Conservation (phyloP, 2,113 vertebrate species). For the Bambusicola thoracicus region DNA sequence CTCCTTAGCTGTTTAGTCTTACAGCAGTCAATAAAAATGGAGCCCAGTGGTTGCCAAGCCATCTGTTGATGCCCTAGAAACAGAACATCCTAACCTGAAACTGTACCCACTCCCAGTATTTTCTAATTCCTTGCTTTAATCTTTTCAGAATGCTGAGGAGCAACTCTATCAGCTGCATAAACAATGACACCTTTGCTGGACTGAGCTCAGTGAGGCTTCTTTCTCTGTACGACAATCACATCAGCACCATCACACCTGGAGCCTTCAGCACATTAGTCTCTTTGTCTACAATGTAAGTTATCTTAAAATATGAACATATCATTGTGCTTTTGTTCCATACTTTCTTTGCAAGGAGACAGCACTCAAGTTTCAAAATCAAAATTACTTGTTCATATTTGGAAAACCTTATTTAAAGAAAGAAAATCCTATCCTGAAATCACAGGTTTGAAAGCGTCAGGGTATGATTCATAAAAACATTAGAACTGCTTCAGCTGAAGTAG, state of each 20-base stretch:
- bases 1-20: not conserved
- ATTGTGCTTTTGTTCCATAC: not conserved
- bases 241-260: slow-evolving; percentile 92
- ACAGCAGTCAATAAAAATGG: not conserved
- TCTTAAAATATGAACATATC: no score
- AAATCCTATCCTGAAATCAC: not conserved
- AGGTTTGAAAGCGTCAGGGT: not conserved
- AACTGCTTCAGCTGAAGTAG: not conserved
- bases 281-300: slow-evolving; percentile 95
- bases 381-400: not conserved
- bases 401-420: not conserved
- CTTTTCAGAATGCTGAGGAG: slow-evolving; percentile 92
- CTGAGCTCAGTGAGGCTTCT: slow-evolving; percentile 94
- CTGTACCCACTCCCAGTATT: not conserved
- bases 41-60: not conserved
- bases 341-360: not conserved
- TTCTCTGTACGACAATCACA: slow-evolving; percentile 96
- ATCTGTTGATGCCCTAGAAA: not conserved
- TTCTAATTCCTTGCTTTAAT: slow-evolving; percentile 35
- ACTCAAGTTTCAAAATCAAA: not conserved
- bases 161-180: slow-evolving; percentile 94
- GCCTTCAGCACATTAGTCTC: slow-evolving; percentile 95
- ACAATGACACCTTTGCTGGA: slow-evolving; percentile 93
- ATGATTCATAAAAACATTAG: not conserved
- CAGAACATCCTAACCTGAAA: not conserved